These are phyloP conservation scores for Daphoenositta chrysoptera DNA, from an alignment of 2,113 vertebrate species.

Conservation along the genomic window DNA sequence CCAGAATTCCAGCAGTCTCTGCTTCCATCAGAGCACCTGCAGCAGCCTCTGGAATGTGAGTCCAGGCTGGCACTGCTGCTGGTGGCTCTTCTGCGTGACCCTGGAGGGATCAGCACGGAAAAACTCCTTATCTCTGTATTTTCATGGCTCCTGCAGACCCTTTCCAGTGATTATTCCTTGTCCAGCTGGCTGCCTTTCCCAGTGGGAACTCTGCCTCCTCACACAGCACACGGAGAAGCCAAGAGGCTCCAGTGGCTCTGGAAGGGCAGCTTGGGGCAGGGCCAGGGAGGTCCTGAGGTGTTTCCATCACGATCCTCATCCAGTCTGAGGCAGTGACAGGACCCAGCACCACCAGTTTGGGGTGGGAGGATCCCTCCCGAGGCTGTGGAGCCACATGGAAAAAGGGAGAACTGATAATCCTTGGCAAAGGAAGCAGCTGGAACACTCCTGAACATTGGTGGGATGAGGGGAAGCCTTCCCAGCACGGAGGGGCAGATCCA, in stretches of 20 bases:
- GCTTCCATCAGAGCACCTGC: background rate
- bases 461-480: background rate
- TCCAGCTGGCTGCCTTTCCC: background rate
- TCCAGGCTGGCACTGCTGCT: background rate
- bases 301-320: background rate
- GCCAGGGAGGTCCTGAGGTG: background rate
- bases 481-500: background rate
- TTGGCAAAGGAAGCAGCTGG: background rate
- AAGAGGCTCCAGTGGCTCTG: background rate
- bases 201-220: background rate
- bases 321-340: background rate
- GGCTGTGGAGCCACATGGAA: background rate
- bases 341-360: background rate
- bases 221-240: background rate
- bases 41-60: background rate
- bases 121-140: background rate
- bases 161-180: background rate
- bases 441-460: too few relatives aligned
- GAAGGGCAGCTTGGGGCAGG: background rate
- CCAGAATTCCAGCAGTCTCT: background rate
- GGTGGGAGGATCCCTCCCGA: background rate
- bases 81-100: background rate
- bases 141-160: background rate
- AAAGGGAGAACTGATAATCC: background rate
- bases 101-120: rapidly evolving